Conservation (phyloP, 2,113 vertebrate species). For the Asarcornis scutulata region DNA sequence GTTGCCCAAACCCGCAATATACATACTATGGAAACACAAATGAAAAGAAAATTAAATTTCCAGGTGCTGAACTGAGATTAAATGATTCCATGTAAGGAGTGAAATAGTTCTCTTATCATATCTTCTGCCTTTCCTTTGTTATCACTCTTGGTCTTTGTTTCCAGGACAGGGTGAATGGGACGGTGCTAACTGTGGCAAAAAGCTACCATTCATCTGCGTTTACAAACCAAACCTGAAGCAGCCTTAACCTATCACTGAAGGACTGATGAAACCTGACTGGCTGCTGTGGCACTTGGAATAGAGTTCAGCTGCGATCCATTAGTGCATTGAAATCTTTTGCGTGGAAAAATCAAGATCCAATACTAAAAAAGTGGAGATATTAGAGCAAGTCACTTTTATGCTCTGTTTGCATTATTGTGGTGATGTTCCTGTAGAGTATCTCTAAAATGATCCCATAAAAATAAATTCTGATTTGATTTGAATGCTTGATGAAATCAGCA, state of each 20-base stretch:
- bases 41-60: conserved; percentile 24
- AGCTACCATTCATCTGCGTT: neutral
- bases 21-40: neutral
- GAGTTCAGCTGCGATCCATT: neutral
- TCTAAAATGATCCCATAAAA: conserved; percentile 42
- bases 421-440: neutral
- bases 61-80: neutral
- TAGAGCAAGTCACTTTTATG: neutral
- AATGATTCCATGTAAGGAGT: neutral
- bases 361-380: neutral
- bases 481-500: conserved; percentile 67
- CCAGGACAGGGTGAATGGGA: neutral
- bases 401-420: neutral
- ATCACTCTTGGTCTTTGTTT: neutral
- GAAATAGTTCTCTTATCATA: neutral
- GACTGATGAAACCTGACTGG: neutral
- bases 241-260: neutral
- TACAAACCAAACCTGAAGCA: conserved; percentile 8
- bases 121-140: neutral
- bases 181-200: neutral
- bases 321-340: neutral
- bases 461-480: conserved; percentile 53
- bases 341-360: neutral
- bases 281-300: neutral
- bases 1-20: neutral